These are phyloP conservation scores for Luperina testacea DNA, from an alignment of 2,888 invertebrate genomes.

Conservation along the genomic window DNA sequence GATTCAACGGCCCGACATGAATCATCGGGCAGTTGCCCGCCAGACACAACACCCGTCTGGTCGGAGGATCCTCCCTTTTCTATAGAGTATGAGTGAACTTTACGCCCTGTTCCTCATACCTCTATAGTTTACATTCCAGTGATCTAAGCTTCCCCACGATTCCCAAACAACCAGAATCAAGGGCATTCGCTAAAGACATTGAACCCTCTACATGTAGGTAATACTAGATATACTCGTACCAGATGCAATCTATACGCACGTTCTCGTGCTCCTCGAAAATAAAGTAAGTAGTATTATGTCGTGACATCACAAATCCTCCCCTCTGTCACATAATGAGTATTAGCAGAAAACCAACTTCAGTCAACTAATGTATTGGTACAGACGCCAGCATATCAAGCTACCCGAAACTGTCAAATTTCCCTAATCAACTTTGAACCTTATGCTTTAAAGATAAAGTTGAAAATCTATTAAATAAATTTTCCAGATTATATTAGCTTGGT, in stretches of 20 bases:
- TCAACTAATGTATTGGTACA: not conserved
- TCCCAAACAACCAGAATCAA: not conserved
- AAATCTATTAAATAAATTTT: too few relatives aligned
- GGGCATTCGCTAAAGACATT: slow-evolving; percentile 13
- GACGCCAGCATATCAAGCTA: too few relatives aligned
- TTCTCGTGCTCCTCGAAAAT: slow-evolving; percentile 48
- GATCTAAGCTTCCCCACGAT: not conserved
- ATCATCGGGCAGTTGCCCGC: too few relatives aligned
- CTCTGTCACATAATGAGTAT: not conserved
- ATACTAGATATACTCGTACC: slow-evolving; percentile 51
- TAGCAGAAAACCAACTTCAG: slow-evolving; percentile 13
- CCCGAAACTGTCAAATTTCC: too few relatives aligned
- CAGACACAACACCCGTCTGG: too few relatives aligned
- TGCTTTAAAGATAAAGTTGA: too few relatives aligned
- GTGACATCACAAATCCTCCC: slow-evolving; percentile 55
- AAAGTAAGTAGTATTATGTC: slow-evolving; percentile 57
- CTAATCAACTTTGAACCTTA: too few relatives aligned
- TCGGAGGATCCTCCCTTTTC: too few relatives aligned
- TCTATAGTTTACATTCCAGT: not conserved
- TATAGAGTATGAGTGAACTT: too few relatives aligned
- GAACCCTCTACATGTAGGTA: slow-evolving; percentile 4
- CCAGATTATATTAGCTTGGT: too few relatives aligned
- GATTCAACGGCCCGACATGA: too few relatives aligned
- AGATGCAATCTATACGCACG: slow-evolving; percentile 58
- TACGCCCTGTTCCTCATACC: too few relatives aligned